These are phyloP conservation scores for Tetraodon nigroviridis DNA, from an alignment of 2,113 vertebrate genomes.

Conservation along the genomic window DNA sequence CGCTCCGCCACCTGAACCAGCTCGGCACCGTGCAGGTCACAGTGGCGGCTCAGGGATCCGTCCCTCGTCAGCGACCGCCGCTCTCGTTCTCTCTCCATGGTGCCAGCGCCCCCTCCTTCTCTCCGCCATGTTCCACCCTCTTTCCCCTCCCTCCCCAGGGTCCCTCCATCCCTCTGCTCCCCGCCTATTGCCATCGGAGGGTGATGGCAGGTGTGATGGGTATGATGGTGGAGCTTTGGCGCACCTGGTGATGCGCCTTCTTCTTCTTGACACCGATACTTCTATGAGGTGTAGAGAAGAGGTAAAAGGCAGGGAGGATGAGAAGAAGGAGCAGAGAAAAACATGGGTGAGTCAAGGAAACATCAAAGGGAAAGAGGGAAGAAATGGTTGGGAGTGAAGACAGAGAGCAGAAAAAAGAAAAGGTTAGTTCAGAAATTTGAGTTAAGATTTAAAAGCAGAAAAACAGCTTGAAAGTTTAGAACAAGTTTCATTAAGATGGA, in stretches of 20 bases:
- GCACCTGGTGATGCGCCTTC: constrained; percentile 63
- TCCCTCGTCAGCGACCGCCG: constrained; percentile 25
- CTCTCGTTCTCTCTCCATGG: constrained; percentile 6
- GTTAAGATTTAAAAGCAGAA: constrained; percentile 4
- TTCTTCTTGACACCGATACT: constrained; percentile 68
- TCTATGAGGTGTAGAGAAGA: constrained; percentile 37
- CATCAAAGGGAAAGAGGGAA: background rate
- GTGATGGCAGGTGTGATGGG: constrained; percentile 62
- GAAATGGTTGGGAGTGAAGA: constrained; percentile 10
- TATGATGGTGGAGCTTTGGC: constrained; percentile 61
- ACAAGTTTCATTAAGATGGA: background rate
- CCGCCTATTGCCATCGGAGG: constrained; percentile 55
- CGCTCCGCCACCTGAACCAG: constrained; percentile 92
- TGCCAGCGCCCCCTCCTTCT: constrained; percentile 15
- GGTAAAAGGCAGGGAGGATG: background rate
- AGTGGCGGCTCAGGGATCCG: constrained; percentile 45
- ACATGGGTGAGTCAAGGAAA: background rate
- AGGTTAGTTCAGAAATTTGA: constrained; percentile 10
- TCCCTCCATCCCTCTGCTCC: constrained; percentile 57
- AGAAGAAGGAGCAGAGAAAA: constrained; percentile 1
- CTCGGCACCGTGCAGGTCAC: constrained; percentile 82
- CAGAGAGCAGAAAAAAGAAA: constrained; percentile 31
- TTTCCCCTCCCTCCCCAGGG: constrained; percentile 22
- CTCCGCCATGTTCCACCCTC: constrained; percentile 19
- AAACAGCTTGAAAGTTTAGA: background rate